Conservation (phyloP, 2,113 vertebrate genomes). For the Neoarius graeffei region DNA sequence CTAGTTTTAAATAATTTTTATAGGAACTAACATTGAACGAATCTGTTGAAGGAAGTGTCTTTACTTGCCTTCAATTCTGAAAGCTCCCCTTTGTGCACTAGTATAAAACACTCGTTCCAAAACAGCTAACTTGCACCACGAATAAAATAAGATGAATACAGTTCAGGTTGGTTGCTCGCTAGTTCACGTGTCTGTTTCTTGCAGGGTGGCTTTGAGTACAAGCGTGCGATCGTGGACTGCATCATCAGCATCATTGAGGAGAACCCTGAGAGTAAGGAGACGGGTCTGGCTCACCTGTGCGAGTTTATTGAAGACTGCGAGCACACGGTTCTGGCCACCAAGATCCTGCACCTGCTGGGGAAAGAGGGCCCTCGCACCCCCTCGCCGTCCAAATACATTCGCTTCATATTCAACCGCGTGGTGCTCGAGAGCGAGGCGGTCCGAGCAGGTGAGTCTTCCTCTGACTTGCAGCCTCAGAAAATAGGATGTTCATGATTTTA, state of each 20-base stretch:
- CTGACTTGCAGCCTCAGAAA: not conserved
- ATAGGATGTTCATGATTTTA: not conserved
- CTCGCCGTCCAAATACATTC: slow-evolving; percentile 93
- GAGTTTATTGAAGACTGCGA: slow-evolving; percentile 99
- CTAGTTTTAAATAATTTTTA: not conserved
- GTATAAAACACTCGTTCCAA: not conserved
- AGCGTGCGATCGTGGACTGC: slow-evolving; percentile 96
- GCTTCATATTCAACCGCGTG: slow-evolving; percentile 98
- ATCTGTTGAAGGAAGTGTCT: too few relatives aligned
- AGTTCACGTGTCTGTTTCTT: not conserved
- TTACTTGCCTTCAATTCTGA: not conserved
- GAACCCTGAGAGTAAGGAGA: slow-evolving; percentile 94
- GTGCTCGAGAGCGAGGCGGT: slow-evolving; percentile 97
- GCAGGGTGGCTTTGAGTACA: slow-evolving; percentile 98
- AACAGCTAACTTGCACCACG: not conserved
- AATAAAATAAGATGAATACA: not conserved
- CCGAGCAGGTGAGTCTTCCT: slow-evolving; percentile 80
- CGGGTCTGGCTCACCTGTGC: slow-evolving; percentile 92
- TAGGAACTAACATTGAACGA: too few relatives aligned
- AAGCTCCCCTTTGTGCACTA: not conserved
- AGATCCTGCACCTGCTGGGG: slow-evolving; percentile 94
- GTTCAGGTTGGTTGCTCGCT: not conserved
- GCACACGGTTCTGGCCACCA: slow-evolving; percentile 94
- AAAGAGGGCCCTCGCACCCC: slow-evolving; percentile 92
- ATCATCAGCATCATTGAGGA: slow-evolving; percentile 97